Evolutionary conservation across 2,888 invertebrate species (phyloP).

Genomic region (Osmoderma eremita): DNA sequence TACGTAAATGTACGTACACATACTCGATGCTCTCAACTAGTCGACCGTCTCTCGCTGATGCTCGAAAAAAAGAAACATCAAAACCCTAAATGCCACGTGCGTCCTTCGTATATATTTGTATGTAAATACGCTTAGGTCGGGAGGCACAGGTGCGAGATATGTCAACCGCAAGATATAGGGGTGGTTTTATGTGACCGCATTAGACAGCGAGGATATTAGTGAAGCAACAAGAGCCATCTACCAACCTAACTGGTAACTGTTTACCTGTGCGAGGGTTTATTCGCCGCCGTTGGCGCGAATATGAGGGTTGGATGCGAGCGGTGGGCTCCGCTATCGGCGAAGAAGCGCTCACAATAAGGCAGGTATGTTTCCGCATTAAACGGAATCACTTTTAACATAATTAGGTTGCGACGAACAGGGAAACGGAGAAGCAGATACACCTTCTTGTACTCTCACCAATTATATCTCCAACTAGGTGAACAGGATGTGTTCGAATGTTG

Average conservation of each 20-base stretch:
- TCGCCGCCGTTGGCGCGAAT: background rate
- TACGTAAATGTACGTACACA: too few species aligned
- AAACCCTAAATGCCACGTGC: slow-evolving; percentile 57
- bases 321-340: background rate
- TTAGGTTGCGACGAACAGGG: slow-evolving; percentile 23
- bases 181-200: slow-evolving; percentile 60
- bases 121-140: slow-evolving; percentile 62
- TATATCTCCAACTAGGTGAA: slow-evolving; percentile 19
- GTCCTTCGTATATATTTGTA: slow-evolving; percentile 61
- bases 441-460: slow-evolving; percentile 21
- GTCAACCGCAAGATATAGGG: slow-evolving; percentile 63
- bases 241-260: slow-evolving; percentile 16
- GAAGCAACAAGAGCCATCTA: slow-evolving; percentile 37
- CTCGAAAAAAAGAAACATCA: slow-evolving; percentile 50
- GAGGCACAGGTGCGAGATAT: slow-evolving; percentile 64
- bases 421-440: slow-evolving; percentile 25
- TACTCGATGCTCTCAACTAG: too few species aligned
- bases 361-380: slow-evolving; percentile 17
- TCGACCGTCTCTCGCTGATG: slow-evolving; percentile 39
- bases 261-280: slow-evolving; percentile 23
- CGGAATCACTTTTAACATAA: slow-evolving; percentile 35
- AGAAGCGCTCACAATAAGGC: slow-evolving; percentile 1
- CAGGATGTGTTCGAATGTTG: background rate
- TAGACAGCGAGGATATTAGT: slow-evolving; percentile 53
- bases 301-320: background rate